These are phyloP conservation scores for Melanaphis sacchari DNA, from an alignment of 1,140 invertebrate species.

Conservation along the genomic window DNA sequence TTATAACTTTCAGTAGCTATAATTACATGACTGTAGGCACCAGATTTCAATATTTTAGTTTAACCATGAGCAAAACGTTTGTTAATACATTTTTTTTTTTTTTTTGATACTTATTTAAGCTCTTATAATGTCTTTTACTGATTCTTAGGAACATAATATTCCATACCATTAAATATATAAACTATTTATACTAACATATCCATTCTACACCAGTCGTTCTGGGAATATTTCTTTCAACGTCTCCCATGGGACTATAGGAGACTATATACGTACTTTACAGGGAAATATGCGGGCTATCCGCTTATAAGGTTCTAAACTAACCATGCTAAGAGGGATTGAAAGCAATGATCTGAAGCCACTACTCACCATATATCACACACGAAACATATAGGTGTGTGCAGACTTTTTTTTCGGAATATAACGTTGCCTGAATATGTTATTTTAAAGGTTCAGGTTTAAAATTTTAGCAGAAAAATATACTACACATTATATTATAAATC, in stretches of 20 bases:
- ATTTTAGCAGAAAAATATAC: no score
- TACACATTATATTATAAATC: no score
- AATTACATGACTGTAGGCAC: no score
- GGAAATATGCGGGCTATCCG: background rate
- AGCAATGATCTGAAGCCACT: no score
- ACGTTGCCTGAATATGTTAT: no score
- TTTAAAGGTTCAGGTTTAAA: no score
- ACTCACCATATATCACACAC: no score
- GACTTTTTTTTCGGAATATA: no score
- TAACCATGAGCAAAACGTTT: background rate
- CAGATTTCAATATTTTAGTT: background rate
- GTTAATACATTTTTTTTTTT: background rate
- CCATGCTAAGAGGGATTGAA: background rate
- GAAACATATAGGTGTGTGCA: no score
- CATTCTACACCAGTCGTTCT: background rate
- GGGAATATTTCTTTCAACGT: background rate
- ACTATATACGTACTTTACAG: no score
- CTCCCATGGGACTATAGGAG: background rate
- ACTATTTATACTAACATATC: background rate
- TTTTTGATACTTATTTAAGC: background rate
- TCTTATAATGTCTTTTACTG: background rate
- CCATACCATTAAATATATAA: background rate
- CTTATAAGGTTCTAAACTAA: background rate
- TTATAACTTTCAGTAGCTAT: background rate
- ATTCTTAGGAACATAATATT: background rate